phyloP scores from a whole-genome alignment of 2,888 invertebrate genomes.

The Drosophila maculinotata region DNA sequence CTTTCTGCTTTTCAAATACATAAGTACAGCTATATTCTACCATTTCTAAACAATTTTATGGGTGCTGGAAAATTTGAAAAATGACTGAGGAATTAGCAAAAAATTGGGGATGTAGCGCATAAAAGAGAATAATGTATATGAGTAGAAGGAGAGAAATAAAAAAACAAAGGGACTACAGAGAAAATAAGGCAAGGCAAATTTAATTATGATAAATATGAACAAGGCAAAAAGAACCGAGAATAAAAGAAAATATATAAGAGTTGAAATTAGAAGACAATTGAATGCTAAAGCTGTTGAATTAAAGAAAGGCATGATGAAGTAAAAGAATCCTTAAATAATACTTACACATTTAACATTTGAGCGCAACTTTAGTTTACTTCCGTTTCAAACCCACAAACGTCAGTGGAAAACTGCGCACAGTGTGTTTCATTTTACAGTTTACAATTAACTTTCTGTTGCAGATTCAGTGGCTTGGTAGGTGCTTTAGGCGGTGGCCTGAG shows the following conservation, averaged over 20 bases:
- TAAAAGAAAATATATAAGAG: not conserved
- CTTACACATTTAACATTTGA: not conserved
- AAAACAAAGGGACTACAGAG: not conserved
- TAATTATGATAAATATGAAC: slow-evolving; percentile 15
- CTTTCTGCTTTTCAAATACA: no score
- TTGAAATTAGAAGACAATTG: not conserved
- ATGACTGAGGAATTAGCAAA: not conserved
- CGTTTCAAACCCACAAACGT: not conserved
- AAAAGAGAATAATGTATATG: not conserved
- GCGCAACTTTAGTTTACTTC: not conserved
- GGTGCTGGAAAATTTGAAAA: no score
- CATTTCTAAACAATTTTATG: no score
- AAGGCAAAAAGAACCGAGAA: not conserved
- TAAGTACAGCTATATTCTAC: no score
- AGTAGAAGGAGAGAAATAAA: not conserved
- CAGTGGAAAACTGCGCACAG: slow-evolving; percentile 3
- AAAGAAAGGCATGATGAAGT: slow-evolving; percentile 1
- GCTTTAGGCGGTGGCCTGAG: slow-evolving; percentile 88
- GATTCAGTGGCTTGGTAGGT: slow-evolving; percentile 91
- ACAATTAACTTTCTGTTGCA: slow-evolving; percentile 78
- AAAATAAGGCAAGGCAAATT: slow-evolving; percentile 6
- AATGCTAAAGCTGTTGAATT: not conserved
- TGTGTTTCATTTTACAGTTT: slow-evolving; percentile 2
- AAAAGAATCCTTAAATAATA: not conserved
- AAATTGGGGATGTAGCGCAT: not conserved